Base-by-base conservation (phyloP, 2,797 vertebrate genomes). In the Coendou prehensilis region DNA sequence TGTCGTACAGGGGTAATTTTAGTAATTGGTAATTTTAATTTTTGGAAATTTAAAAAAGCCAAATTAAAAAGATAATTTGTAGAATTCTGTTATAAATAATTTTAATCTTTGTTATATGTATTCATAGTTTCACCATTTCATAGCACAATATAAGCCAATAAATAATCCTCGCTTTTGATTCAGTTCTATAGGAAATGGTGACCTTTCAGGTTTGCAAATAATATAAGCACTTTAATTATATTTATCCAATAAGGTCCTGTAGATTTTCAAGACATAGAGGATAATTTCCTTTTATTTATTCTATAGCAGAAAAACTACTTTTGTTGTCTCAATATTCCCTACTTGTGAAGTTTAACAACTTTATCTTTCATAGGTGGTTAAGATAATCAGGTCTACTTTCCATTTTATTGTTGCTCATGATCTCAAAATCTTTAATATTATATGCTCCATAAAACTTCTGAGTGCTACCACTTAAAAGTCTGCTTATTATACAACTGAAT, bases 141-240 rank as follows among this genome's bases (percentile, higher is more conserved):
- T 88, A 17, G 64, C 13, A 57, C 93, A 57, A 79, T 94, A 93
- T 89, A 92, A 79, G 45, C 57, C 41, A 87, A 86, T 94, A 61
- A 61, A 52, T 76, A 63, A 8, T 86, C 57, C 15, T 94, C 56
- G 59, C 2, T 93, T 93, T 95, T 88, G 47, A 91, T 28, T 88
- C n/a, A 81, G 5, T 89, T 92, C 75, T 82, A 73, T 0, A 91
- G 83, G 50, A 82, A 86, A 95, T 23, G 8, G 11, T 94, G 26
- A 64, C 15, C 47, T 78, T 85, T 71, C 22, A 63, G 3, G n/a
- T 86, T 83, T 97, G 83, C 41, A 71, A 96, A 64, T 87, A 89
- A 84, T 56, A 45, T 9, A 83, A 89, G 17, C 22, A 47, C 10
- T 80, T 85, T 41, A 78, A 10, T 45, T 83, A 41, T 47, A 67